Evolutionary conservation across 2,888 invertebrate species (phyloP).

Genomic region (Drosophila buzzatii): DNA sequence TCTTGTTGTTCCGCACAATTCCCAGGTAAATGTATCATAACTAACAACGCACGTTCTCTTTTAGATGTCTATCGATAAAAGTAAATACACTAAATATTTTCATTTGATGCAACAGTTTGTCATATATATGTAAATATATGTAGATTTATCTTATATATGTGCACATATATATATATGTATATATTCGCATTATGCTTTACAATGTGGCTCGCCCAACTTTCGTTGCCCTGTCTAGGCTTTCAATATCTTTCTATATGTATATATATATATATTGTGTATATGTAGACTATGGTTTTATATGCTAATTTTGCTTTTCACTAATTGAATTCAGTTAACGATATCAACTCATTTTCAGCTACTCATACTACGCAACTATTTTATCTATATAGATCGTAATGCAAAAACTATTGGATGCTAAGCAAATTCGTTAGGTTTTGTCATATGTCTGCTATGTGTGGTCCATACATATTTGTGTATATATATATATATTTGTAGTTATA

Average conservation of each 20-base stretch:
- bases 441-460: slow-evolving; percentile 30
- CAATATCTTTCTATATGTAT: slow-evolving; percentile 29
- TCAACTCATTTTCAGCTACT: slow-evolving; percentile 42
- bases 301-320: slow-evolving; percentile 66
- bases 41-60: slow-evolving; percentile 53
- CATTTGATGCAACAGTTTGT: slow-evolving; percentile 63
- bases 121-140: slow-evolving; percentile 37
- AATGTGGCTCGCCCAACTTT: slow-evolving; percentile 60
- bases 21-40: slow-evolving; percentile 66
- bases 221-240: slow-evolving; percentile 55
- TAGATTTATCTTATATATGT: slow-evolving; percentile 17
- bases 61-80: slow-evolving; percentile 49
- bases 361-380: slow-evolving; percentile 32
- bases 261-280: slow-evolving; percentile 5
- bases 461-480: slow-evolving; percentile 35
- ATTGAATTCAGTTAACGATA: slow-evolving; percentile 71
- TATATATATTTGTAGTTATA: slow-evolving; percentile 29
- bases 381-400: slow-evolving; percentile 32
- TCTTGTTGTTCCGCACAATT: slow-evolving; percentile 70
- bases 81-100: slow-evolving; percentile 45
- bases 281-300: slow-evolving; percentile 43
- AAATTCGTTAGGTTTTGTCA: slow-evolving; percentile 77
- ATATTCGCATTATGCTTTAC: slow-evolving; percentile 55
- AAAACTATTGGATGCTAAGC: slow-evolving; percentile 71
- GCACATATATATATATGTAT: slow-evolving; percentile 15